Conservation (phyloP, 2,113 vertebrate genomes). For the Probosciger aterrimus region DNA sequence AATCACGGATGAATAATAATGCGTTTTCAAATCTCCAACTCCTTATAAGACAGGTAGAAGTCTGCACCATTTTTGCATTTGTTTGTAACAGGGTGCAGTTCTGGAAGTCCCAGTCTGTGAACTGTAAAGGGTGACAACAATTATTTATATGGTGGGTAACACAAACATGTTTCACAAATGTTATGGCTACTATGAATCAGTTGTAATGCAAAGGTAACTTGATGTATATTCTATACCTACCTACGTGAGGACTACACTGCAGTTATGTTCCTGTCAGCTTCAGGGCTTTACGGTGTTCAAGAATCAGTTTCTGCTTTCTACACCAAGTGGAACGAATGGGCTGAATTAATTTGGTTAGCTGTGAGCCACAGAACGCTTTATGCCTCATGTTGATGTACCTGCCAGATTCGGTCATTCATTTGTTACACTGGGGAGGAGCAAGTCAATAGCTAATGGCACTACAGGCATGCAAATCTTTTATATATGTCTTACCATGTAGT, state of each 20-base stretch:
- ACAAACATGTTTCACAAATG: not conserved
- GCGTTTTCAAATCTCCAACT: not conserved
- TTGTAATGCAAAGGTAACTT: not conserved
- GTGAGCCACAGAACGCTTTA: not conserved
- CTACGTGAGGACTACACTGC: not conserved
- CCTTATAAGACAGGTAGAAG: not conserved
- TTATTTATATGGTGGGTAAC: not conserved
- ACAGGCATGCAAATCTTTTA: not conserved
- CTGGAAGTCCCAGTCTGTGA: not conserved
- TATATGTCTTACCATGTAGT: not conserved
- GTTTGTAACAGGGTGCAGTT: not conserved
- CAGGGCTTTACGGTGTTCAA: not conserved
- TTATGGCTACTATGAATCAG: not conserved
- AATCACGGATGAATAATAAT: not conserved
- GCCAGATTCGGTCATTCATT: not conserved
- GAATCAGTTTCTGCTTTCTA: not conserved
- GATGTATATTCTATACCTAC: not conserved
- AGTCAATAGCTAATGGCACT: not conserved
- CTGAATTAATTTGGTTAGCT: not conserved
- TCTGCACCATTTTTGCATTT: not conserved
- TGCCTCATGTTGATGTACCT: not conserved
- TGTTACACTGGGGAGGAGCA: not conserved
- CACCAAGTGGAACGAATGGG: not conserved
- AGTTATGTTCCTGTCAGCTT: not conserved
- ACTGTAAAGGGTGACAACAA: not conserved